A percentile compares a stretch with the other conserved stretches of the same genome.
phyloP scores from a whole-genome alignment of 2,113 vertebrate species.

The Hippolais icterina region DNA sequence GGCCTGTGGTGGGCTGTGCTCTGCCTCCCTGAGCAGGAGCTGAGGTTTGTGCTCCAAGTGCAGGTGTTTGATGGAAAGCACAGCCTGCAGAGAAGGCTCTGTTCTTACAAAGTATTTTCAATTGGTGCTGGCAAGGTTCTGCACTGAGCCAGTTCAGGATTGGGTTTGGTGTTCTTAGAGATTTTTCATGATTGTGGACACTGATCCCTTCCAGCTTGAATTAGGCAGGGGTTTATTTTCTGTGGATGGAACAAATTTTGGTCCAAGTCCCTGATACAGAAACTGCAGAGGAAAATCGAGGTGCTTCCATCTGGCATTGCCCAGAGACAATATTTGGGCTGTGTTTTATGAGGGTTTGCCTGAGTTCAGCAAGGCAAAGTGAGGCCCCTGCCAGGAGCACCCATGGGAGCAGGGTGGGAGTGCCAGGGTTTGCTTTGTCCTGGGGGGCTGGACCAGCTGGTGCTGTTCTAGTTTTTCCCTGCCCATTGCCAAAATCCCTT shows the following conservation, averaged over 20 bases:
- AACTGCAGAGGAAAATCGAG: background rate
- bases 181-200: background rate
- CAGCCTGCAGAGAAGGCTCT: background rate
- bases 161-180: rapidly evolving
- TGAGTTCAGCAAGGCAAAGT: background rate
- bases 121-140: background rate
- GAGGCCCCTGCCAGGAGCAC: background rate
- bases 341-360: background rate
- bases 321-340: background rate
- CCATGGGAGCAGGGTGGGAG: background rate
- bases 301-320: background rate
- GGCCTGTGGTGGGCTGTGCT: background rate
- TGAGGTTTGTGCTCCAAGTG: background rate
- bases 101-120: background rate
- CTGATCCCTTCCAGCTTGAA: background rate
- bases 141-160: background rate
- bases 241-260: background rate
- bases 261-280: background rate
- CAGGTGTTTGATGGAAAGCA: background rate
- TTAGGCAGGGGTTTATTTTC: background rate
- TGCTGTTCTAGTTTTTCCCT: background rate
- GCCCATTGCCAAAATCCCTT: background rate
- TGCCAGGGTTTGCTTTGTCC: background rate
- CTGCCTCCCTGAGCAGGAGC: background rate
- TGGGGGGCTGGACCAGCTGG: background rate